Base-by-base conservation (phyloP, 2,888 invertebrate genomes). In the Lypha dubia region DNA sequence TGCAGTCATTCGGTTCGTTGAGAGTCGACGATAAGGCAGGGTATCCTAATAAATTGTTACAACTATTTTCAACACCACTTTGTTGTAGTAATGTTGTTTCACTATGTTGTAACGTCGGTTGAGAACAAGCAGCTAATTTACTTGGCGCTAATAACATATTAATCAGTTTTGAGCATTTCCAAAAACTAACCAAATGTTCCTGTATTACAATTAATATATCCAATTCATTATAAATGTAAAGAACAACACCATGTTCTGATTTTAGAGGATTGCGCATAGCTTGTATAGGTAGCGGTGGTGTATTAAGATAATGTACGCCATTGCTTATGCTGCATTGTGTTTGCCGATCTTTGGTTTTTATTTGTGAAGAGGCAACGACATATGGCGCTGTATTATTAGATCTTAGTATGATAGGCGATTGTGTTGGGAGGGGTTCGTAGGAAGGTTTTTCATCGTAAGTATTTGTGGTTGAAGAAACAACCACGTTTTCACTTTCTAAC, bases 131-230 rank as follows among this genome's bases (percentile, higher is more conserved):
- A 8, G 5, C 51, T 51, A 71, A 68, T 60, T 75, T 58, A n/a
- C 13, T 74, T 8, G 38, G 24, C 8, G 58, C 22, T 22, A 80
- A 38, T 44, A 92, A 79, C 6, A 91, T 88, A 76, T 89, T 89
- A 11, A 91, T 87, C 0, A 92, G 70, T 75, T 90, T 90, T 3
- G 89, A 89, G 76, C 88, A 90, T 80, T 92, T 92, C 92, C 92
- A 92, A 81, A 91, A 92, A 20, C 89, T 90, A 3, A 92, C 84
- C 51, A 88, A 70, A 20, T 83, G 86, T 67, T 92, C 91, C 77
- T 92, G 92, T 46, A 92, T 86, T 8, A 90, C 89, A 56, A 92
- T 90, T 0, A 92, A 88, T 67, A 91, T 88, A 51, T 92, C 92
- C 56, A 90, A 79, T 74, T 91, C 91, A 65, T 89, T 91, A 74